Evolutionary conservation across 2,113 vertebrate species (phyloP).

Genomic region (Podarcis raffonei): DNA sequence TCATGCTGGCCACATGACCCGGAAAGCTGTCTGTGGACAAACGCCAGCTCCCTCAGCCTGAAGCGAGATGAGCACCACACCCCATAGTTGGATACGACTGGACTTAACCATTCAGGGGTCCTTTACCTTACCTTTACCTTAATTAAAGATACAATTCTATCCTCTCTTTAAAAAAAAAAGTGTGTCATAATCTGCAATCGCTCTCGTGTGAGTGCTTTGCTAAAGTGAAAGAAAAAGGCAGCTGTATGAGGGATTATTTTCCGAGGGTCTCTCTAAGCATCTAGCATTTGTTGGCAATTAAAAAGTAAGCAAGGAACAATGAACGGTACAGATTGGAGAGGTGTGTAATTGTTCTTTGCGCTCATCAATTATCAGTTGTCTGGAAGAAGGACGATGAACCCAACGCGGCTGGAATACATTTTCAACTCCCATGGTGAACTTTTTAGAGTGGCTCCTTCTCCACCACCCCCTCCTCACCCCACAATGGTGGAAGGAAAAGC

Average conservation of each 20-base stretch:
- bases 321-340: conserved; percentile 47
- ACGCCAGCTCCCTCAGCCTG: too few relatives aligned
- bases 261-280: not conserved
- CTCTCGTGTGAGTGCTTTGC: too few relatives aligned
- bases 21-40: too few relatives aligned
- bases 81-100: too few relatives aligned
- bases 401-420: conserved; percentile 48
- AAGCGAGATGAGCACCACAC: too few relatives aligned
- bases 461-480: not conserved
- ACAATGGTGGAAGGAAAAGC: conserved; percentile 32
- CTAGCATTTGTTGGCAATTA: conserved; percentile 53
- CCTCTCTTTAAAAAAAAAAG: not conserved
- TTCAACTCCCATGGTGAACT: conserved; percentile 43
- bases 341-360: conserved; percentile 47
- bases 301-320: conserved; percentile 66
- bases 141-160: not conserved
- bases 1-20: too few relatives aligned
- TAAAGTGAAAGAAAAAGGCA: not conserved
- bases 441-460: conserved; percentile 43
- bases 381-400: conserved; percentile 41
- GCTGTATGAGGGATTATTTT: conserved; percentile 1
- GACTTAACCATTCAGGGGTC: too few relatives aligned
- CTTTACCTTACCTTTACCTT: too few relatives aligned
- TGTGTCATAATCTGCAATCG: too few relatives aligned
- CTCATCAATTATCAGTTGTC: conserved; percentile 21